These are phyloP conservation scores for Oscheius sp. DNA, from an alignment of 1,140 invertebrate species.

Conservation along the genomic window DNA sequence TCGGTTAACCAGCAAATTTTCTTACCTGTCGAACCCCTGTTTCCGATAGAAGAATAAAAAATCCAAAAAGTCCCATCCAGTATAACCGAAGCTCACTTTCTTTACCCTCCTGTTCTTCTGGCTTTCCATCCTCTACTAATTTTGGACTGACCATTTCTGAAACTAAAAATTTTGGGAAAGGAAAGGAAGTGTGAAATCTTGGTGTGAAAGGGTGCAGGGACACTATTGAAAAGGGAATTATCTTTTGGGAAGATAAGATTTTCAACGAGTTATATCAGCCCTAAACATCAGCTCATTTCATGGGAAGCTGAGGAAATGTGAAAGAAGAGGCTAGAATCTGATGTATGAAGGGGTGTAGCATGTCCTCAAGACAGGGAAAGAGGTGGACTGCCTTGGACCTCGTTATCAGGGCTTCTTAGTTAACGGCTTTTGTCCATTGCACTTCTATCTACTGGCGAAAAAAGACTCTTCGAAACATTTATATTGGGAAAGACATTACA, in stretches of 20 bases:
- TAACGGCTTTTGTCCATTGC: too few relatives aligned
- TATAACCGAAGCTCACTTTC: neutral
- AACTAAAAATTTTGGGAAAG: too few relatives aligned
- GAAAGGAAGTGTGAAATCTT: neutral
- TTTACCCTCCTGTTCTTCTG: neutral
- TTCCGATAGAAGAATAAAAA: slow-evolving; percentile 22
- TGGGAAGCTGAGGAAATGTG: too few relatives aligned
- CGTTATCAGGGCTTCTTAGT: too few relatives aligned
- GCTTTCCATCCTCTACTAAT: neutral
- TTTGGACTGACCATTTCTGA: neutral
- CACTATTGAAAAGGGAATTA: neutral
- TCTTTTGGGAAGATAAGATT: neutral
- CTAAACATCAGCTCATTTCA: too few relatives aligned
- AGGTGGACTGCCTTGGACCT: too few relatives aligned
- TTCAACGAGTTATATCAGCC: neutral
- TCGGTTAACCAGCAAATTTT: neutral
- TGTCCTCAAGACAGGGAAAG: too few relatives aligned
- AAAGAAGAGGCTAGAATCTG: too few relatives aligned
- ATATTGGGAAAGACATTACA: too few relatives aligned
- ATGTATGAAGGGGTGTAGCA: too few relatives aligned
- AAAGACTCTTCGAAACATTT: too few relatives aligned
- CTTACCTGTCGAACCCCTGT: slow-evolving; percentile 27
- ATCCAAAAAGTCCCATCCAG: slow-evolving; percentile 24
- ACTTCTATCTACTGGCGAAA: too few relatives aligned
- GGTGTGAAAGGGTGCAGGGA: neutral